Base-by-base conservation (phyloP, 1,140 invertebrate genomes). In the Colletes latitarsis region DNA sequence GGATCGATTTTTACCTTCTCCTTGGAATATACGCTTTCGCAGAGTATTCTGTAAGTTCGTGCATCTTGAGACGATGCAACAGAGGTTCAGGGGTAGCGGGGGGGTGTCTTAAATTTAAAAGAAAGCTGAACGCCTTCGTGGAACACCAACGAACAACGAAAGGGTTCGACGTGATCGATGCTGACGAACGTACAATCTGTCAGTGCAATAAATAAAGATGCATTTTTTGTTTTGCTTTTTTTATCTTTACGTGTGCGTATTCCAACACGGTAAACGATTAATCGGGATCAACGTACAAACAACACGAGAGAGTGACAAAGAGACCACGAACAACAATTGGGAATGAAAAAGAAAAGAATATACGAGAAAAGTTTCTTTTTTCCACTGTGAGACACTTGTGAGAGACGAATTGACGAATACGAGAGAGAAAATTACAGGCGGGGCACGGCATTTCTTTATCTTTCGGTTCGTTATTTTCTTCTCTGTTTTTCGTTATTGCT, bases 191-290 rank as follows among this genome's bases (percentile, higher is more conserved):
- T 78, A 75, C 84, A 79, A 86, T 86, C 46, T 84, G 86, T 86
- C 75, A 84, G 86, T 86, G 86, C 63, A 87, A 87, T 87, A 87
- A 87, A 87, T 87, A 87, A 86, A 87, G 73, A 57, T 87, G 85
- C 86, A 87, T 87, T 87, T 63, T 81, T 49, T 39, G 21, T 73
- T 71, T 17, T 21, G 41, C 12, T 67, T 71, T 55, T 21, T 19
- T 43, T 64, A 12, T 43, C 17, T 17, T 6, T 15, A 41, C 17
- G n/a, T 17, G 39, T 12, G 9, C 63, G 63, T 19, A 66, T 2
- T n/a, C 3, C 21, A 39, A 0, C 14, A 58, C 4, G n/a, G 39
- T 43, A 5, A 12, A 52, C 46, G 14, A 39, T 4, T 3, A 46
- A 68, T 71, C 12, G 19, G 46, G 46, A n/a, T 46, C 21, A 60